Evolutionary conservation across 1,140 invertebrate species (phyloP).

Genomic region (Aricia agestis): DNA sequence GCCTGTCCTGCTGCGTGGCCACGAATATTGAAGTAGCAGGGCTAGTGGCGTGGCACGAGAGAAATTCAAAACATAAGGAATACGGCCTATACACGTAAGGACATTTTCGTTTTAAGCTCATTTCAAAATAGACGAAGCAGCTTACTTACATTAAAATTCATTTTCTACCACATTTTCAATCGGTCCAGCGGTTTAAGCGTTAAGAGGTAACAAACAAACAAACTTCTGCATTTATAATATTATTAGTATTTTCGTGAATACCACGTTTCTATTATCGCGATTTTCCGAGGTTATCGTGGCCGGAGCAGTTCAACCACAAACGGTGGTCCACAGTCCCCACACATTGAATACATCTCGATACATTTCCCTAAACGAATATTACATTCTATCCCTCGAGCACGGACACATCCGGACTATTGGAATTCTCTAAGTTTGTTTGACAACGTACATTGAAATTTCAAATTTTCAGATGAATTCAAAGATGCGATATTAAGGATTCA

Average conservation of each 20-base stretch:
- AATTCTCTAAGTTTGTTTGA: neutral
- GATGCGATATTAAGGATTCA: neutral
- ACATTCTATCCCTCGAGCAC: neutral
- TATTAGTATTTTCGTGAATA: too few species aligned
- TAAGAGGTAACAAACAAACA: too few species aligned
- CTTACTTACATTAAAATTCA: too few species aligned
- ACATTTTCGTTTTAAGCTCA: too few species aligned
- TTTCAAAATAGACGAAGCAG: too few species aligned
- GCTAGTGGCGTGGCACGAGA: too few species aligned
- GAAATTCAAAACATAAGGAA: too few species aligned
- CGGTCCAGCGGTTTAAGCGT: too few species aligned
- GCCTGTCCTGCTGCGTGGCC: slow-evolving; percentile 3
- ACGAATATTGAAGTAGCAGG: too few species aligned
- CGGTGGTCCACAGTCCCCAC: neutral
- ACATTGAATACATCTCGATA: neutral
- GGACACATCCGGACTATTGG: neutral
- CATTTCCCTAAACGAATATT: neutral
- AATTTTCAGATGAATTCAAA: neutral
- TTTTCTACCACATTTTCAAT: too few species aligned
- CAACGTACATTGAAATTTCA: neutral
- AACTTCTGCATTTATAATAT: neutral
- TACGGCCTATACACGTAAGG: too few species aligned
- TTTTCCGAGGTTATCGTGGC: neutral
- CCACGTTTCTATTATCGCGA: too few species aligned
- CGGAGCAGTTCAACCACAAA: slow-evolving; percentile 16